Evolutionary conservation across 2,113 vertebrate genomes (phyloP).

Genomic region (Pteronura brasiliensis): DNA sequence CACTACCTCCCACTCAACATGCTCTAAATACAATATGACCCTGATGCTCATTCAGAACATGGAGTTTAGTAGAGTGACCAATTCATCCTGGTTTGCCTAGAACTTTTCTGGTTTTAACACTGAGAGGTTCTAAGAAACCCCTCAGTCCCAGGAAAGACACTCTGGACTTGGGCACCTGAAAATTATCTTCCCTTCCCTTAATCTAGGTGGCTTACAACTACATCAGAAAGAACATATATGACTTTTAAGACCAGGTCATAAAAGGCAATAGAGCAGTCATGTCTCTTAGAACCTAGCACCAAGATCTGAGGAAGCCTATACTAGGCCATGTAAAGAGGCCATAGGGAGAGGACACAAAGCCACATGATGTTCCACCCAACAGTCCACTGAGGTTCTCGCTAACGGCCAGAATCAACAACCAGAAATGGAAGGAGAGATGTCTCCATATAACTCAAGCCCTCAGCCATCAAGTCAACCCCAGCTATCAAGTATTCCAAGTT

Average conservation of each 20-base stretch:
- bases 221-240: background rate
- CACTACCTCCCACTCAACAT: background rate
- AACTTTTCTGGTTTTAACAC: background rate
- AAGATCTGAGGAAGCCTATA: background rate
- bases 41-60: background rate
- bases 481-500: background rate
- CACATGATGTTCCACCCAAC: background rate
- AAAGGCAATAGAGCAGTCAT: background rate
- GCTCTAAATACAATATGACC: background rate
- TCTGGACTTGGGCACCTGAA: background rate
- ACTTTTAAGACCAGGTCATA: background rate
- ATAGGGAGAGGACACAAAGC: background rate
- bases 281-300: background rate
- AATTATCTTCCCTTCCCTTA: background rate
- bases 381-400: background rate
- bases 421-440: background rate
- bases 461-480: background rate
- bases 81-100: background rate
- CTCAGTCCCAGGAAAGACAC: background rate
- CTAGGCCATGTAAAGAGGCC: background rate
- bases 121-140: too few relatives aligned
- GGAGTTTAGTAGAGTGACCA: background rate
- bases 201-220: background rate
- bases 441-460: background rate
- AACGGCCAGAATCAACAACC: background rate